Base-by-base conservation (phyloP, 2,113 vertebrate species). In the Pterocles burchelli region DNA sequence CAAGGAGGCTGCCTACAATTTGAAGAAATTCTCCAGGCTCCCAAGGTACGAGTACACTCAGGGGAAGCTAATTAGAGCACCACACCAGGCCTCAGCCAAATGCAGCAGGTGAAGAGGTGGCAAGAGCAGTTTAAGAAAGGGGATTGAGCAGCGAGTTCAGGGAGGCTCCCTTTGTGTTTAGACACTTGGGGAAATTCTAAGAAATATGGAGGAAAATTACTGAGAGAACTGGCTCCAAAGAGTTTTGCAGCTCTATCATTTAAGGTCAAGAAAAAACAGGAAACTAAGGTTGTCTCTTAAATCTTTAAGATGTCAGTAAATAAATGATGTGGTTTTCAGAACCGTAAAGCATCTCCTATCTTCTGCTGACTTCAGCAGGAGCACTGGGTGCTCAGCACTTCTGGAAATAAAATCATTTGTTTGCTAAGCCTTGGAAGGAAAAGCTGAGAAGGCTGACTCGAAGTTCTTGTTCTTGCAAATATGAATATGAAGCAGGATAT, bases 331-430 rank as follows among this genome's bases (percentile, higher is more conserved):
- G 52, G 28, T 90, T 91, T 95, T 77, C 89, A 78, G 85, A 94
- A 84, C 68, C 88, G 82, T 89, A 93, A 93, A 95, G 54, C 79
- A 81, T 95, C 75, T 95, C 38, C 1, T 74, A 72, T 71, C 82
- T 97, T 88, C 85, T 95, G 91, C 92, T 95, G 94, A 97, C 93
- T 96, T 96, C 91, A 96, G 82, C 92, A 93, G 88, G 90, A 93
- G 83, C 80, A 49, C 38, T 87, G 90, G 88, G 61, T 71, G 61
- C 79, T 95, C 93, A 93, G 89, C 95, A 92, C 89, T 97, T 96
- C 90, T 96, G 95, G 95, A 94, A 95, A 94, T 96, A 89, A 96
- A 96, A 72, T 68, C 4, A 58, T 88, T 91, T 96, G 55, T 95
- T 97, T 93, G 73, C 85, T 46, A 77, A 88, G 65, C 11, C 70